Percentiles rank a stretch among this genome's conserved stretches.
phyloP scores from a whole-genome alignment of 2,888 invertebrate species.

The Baccha elongata region DNA sequence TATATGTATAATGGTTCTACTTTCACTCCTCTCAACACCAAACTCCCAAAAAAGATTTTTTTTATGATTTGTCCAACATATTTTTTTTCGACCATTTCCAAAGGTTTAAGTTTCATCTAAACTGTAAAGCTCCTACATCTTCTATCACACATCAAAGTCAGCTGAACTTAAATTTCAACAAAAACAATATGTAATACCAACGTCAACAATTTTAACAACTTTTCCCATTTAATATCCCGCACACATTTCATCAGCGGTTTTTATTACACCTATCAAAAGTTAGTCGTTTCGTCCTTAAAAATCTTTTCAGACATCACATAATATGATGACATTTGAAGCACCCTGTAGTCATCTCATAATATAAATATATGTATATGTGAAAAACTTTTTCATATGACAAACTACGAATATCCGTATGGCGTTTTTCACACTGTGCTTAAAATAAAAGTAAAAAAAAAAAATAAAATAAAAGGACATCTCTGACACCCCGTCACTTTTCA shows the following conservation, averaged over 20 bases:
- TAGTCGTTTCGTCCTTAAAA: conserved; percentile 3
- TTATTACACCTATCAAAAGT: conserved; percentile 29
- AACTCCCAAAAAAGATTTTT: too few relatives aligned
- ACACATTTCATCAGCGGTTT: conserved; percentile 17
- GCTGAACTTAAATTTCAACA: neutral
- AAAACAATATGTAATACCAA: neutral
- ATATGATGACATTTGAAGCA: conserved; percentile 39
- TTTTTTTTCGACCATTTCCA: too few relatives aligned
- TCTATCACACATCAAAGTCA: neutral
- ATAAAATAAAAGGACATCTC: conserved; percentile 22
- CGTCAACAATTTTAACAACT: neutral
- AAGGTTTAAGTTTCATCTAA: neutral
- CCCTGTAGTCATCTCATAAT: conserved; percentile 29
- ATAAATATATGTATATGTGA: neutral
- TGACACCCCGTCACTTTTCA: conserved; percentile 15
- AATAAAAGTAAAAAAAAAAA: neutral
- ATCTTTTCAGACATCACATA: neutral
- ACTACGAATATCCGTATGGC: conserved; percentile 39
- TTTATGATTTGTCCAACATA: too few relatives aligned
- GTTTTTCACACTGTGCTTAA: conserved; percentile 2
- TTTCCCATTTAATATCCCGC: conserved; percentile 7
- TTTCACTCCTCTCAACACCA: too few relatives aligned
- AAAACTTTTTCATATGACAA: conserved; percentile 63
- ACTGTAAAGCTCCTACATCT: neutral
- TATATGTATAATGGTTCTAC: too few relatives aligned